These are phyloP conservation scores for Aptenodytes forsteri DNA, from an alignment of 2,113 vertebrate genomes.

Conservation along the genomic window DNA sequence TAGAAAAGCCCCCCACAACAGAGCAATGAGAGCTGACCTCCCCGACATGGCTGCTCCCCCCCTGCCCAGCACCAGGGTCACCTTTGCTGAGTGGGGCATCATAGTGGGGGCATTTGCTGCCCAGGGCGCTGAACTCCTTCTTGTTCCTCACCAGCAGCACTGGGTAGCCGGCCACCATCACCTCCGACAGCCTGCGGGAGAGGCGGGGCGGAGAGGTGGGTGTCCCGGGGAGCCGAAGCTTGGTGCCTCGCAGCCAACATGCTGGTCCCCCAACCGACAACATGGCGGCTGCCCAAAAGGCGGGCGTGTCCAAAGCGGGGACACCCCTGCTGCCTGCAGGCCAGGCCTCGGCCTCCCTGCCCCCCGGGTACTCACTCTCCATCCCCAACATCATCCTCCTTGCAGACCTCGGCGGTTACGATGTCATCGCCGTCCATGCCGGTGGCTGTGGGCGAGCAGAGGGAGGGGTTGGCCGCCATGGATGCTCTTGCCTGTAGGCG, in stretches of 20 bases:
- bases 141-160: conserved; percentile 80
- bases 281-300: not conserved
- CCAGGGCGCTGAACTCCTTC: conserved; percentile 80
- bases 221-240: accelerated
- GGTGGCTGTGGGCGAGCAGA: not conserved
- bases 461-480: not conserved
- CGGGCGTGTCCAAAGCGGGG: too few relatives aligned
- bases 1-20: accelerated
- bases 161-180: conserved; percentile 71
- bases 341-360: too few relatives aligned
- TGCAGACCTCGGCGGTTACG: conserved; percentile 77
- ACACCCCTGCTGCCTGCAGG: not conserved
- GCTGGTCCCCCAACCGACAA: not conserved
- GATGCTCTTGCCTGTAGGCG: not conserved
- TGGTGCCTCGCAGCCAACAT: accelerated
- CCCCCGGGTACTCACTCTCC: conserved; percentile 78
- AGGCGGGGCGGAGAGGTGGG: not conserved
- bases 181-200: conserved; percentile 80
- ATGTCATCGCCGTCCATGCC: not conserved
- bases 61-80: not conserved
- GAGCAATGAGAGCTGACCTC: not conserved
- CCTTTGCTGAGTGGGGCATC: conserved; percentile 84
- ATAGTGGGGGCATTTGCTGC: conserved; percentile 84
- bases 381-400: conserved; percentile 79
- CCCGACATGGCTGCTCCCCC: accelerated